Evolutionary conservation across 1,140 invertebrate genomes (phyloP), one percentile per base, ranked within the genome.

Genomic region (Pogonomyrmex barbatus): DNA sequence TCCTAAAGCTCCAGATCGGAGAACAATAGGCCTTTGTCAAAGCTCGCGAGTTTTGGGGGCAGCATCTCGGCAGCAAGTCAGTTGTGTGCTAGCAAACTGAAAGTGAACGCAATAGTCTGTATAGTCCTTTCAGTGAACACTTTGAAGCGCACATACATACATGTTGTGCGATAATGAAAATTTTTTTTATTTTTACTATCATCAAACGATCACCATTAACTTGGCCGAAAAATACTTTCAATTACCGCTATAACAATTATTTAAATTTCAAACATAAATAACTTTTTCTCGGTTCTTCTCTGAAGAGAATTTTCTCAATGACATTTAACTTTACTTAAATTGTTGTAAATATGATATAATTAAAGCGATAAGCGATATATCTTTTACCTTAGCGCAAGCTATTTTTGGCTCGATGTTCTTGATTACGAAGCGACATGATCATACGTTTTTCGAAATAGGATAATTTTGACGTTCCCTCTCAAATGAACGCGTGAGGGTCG

Each of bases 1-100:
- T 79, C 5, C 54, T 30, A 45, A 45, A 77, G 39, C 56, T 77
- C 50, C 17, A 68, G 36, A 45, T 78, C 58, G 50, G 75, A 77
- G 58, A 78, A 78, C 76, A 78, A 78, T 78, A 65, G 76, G 30
- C 47, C 76, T 78, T 78, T 78, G 58, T 63, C 58, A 78, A 78
- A 78, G 45, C 76, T 36, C 58, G 42, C 58, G 76, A 78, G 76
- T 78, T 78, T 65, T 65, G 56, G 56, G 12, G 30, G 62, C 54
- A 77, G 62, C 54, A 77, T 62, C 56, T 77, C 56, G 45, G 58
- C 45, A 50, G 58, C 58, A 63, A 78, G 76, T 78, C 60, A 65
- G 63, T 17, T 65, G 24, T 65, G 76, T 36, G 24, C 76, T 17
- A 60, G 39, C 54, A 14, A 60, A 47, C 76, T 36, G 17, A 78